Percentiles rank a stretch among this genome's conserved stretches.
Evolutionary conservation across 2,888 invertebrate genomes (phyloP).

Genomic region (Drosophila peninsularis): DNA sequence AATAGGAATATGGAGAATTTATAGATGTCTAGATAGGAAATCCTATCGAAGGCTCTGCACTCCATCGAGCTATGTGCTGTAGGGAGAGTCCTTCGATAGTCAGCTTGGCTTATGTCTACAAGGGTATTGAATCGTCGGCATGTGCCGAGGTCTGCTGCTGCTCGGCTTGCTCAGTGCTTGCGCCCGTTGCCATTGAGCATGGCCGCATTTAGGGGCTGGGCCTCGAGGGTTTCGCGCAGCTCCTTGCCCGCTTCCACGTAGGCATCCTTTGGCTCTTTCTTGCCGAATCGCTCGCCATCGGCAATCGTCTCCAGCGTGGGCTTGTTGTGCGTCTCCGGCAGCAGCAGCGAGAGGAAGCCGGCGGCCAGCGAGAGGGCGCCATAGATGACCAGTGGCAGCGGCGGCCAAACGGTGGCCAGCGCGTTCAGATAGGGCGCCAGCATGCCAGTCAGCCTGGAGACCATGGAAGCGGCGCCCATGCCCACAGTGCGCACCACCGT

Average conservation of each 20-base stretch:
- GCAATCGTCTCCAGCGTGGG: conserved; percentile 92
- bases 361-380: conserved; percentile 90
- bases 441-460: conserved; percentile 90
- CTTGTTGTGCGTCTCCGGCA: conserved; percentile 92
- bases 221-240: conserved; percentile 50
- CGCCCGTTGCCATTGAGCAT: conserved; percentile 39
- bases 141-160: not conserved
- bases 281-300: conserved; percentile 90
- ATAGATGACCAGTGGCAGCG: conserved; percentile 90
- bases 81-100: no score
- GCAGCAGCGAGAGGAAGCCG: conserved; percentile 88
- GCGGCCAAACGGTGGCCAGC: conserved; percentile 86
- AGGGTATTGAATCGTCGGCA: conserved; percentile 1
- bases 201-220: conserved; percentile 62
- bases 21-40: not conserved
- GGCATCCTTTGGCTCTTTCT: conserved; percentile 71
- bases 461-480: conserved; percentile 94
- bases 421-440: conserved; percentile 91
- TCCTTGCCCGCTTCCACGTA: conserved; percentile 68
- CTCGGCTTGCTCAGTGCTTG: conserved; percentile 26
- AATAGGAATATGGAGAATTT: not conserved
- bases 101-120: conserved; percentile 10
- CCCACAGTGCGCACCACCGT: conserved; percentile 93
- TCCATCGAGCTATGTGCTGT: no score
- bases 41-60: not conserved